phyloP scores from a whole-genome alignment of 2,888 invertebrate genomes.

The Andrena praecox region DNA sequence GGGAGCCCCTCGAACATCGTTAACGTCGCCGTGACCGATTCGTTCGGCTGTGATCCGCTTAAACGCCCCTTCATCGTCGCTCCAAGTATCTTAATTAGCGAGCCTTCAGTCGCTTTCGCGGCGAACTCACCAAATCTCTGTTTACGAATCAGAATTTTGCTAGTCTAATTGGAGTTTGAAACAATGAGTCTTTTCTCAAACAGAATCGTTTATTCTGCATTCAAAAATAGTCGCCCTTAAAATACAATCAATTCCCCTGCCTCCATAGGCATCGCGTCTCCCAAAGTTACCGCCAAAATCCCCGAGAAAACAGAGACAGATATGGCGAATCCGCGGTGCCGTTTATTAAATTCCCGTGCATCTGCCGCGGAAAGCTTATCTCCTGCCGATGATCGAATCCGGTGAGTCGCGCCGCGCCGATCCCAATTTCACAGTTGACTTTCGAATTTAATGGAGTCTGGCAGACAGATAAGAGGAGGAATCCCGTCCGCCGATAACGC shows the following conservation, averaged over 20 bases:
- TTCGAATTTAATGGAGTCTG: constrained; percentile 76
- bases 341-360: constrained; percentile 31
- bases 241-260: no score
- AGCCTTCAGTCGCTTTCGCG: background rate
- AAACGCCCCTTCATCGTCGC: constrained; percentile 7
- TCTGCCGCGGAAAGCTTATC: constrained; percentile 54
- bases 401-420: constrained; percentile 35
- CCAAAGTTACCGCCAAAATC: background rate
- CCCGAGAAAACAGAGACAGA: background rate
- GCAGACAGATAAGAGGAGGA: constrained; percentile 68
- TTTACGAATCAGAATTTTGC: no score
- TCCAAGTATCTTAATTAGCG: constrained; percentile 18
- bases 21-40: constrained; percentile 24
- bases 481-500: constrained; percentile 62
- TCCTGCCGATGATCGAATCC: constrained; percentile 53
- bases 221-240: no score
- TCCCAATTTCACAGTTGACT: constrained; percentile 75
- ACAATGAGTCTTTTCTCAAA: background rate
- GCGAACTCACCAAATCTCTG: no score
- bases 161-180: no score
- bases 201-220: background rate
- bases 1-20: constrained; percentile 40
- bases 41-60: constrained; percentile 25
- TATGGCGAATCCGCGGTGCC: background rate
- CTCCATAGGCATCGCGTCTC: background rate